A percentile compares a stretch with the other conserved stretches of the same genome.
phyloP scores from a whole-genome alignment of 2,113 vertebrate genomes.

The Uropsilus gracilis region DNA sequence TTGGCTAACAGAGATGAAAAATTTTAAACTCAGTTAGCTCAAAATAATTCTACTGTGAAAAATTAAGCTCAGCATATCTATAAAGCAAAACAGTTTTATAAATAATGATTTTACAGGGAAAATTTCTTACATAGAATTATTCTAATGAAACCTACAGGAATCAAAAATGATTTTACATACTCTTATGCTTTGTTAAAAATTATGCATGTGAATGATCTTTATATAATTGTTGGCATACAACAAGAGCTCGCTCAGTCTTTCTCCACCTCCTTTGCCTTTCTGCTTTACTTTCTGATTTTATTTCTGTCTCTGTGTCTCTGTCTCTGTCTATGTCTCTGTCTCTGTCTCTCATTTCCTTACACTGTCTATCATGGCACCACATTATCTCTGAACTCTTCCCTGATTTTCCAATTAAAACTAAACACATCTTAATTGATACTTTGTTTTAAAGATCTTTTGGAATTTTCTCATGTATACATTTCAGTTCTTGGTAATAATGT shows the following conservation, averaged over 20 bases:
- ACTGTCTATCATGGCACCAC: neutral
- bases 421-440: neutral
- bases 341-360: neutral
- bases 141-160: neutral
- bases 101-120: neutral
- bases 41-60: constrained; percentile 8
- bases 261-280: neutral
- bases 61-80: neutral
- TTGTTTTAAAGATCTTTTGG: neutral
- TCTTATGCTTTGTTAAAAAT: neutral
- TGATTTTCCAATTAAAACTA: neutral
- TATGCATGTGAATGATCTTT: neutral
- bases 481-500: neutral
- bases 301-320: neutral
- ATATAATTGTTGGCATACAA: neutral
- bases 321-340: neutral
- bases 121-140: neutral
- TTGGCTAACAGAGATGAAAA: neutral
- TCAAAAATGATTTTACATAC: neutral
- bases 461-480: neutral
- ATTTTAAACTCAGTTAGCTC: neutral
- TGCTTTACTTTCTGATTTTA: neutral
- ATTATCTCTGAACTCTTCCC: neutral
- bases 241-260: neutral
- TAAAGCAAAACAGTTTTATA: neutral